Base-by-base conservation (phyloP, 2,113 vertebrate species). In the Nannobrachium achirus region DNA sequence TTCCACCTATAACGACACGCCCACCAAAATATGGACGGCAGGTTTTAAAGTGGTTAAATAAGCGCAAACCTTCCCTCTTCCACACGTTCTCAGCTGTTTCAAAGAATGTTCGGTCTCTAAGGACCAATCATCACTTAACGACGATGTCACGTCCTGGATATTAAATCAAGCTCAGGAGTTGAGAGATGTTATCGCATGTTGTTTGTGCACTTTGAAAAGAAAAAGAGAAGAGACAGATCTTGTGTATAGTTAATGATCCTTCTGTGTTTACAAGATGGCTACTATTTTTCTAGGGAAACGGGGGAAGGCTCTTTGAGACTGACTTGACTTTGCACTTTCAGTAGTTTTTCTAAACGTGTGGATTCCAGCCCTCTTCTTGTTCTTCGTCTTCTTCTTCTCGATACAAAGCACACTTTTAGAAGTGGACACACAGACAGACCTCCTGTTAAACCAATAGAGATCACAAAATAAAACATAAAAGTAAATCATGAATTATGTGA, bases 91-190 rank as follows among this genome's bases (percentile, higher is more conserved):
- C 25, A 33, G n/a, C 20, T 69, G 82, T 86, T 85, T 83, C 83
- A 87, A 87, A 87, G 82, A 88, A 41, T 66, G 18, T 49, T 46
- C 45, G 77, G 73, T 83, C 89, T 86, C 83, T 84, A 85, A 82
- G 46, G 70, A 84, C 64, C 45, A 78, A 70, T 18, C 49, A 62
- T 66, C 49, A 42, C 44, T 78, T 71, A 39, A 49, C 25, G 25
- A n/a, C 25, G 2, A 33, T 50, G 67, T 56, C 44, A 49, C 39
- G 41, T 56, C 44, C 60, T 0, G 3, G 67, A 65, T 10, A 74
- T 53, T 52, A 55, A 46, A 61, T 3, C 18, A 51, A 2, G 10
- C 69, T 69, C 3, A 4, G 14, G 63, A 46, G 55, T 18, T 49
- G 19, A 39, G 25, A 46, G 44, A 46, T 46, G 3, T 46, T 46